Conservation (phyloP, 2,113 vertebrate species). For the Neoarius graeffei region DNA sequence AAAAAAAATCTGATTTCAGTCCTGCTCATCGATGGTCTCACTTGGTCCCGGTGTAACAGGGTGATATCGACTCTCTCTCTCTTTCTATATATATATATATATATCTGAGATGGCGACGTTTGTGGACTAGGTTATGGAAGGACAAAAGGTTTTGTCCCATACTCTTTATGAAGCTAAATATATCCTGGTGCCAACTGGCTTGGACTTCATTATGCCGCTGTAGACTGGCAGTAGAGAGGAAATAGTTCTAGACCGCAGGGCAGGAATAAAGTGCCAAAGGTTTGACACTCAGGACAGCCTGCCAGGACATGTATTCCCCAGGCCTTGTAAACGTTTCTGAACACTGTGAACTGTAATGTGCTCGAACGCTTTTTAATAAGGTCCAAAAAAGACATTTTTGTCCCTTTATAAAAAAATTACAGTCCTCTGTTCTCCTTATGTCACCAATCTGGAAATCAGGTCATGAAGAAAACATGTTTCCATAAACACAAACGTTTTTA, state of each 20-base stretch:
- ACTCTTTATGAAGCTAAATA: slow-evolving; percentile 26
- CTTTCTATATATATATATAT: no score
- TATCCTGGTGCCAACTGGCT: background rate
- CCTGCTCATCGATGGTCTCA: background rate
- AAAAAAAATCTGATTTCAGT: background rate
- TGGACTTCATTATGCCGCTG: background rate
- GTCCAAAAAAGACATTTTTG: background rate
- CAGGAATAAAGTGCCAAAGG: slow-evolving; percentile 3
- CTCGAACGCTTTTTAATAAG: background rate
- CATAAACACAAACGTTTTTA: background rate
- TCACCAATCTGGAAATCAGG: background rate
- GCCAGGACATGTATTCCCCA: slow-evolving; percentile 16
- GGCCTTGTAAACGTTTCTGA: background rate
- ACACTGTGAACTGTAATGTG: background rate
- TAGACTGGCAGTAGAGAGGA: slow-evolving; percentile 4
- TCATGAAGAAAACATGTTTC: background rate
- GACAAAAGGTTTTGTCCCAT: slow-evolving; percentile 24
- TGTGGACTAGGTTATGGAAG: slow-evolving; percentile 16
- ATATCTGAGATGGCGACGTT: background rate
- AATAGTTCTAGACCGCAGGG: slow-evolving; percentile 10
- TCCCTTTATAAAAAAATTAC: no score
- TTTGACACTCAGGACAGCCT: slow-evolving; percentile 19
- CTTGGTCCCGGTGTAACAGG: slow-evolving; percentile 3
- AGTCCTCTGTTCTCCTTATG: background rate
- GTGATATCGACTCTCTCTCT: slow-evolving; percentile 9